Conservation (phyloP, 2,113 vertebrate genomes). For the Vimba vimba region DNA sequence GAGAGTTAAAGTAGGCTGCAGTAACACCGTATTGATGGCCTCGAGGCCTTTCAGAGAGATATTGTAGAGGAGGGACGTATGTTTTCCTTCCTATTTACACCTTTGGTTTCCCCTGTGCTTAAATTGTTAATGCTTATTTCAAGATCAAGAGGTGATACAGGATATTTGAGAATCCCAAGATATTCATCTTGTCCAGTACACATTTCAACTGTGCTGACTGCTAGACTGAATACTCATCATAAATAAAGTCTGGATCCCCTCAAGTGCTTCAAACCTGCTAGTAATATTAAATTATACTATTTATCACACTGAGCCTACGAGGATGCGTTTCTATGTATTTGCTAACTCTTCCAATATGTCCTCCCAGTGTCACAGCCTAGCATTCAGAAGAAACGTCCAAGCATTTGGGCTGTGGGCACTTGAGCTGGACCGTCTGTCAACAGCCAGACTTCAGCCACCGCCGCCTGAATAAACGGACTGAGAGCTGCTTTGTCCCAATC, state of each 20-base stretch:
- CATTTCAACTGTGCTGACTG: conserved; percentile 43
- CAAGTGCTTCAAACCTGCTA: not conserved
- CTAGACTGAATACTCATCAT: conserved; percentile 35
- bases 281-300: not conserved
- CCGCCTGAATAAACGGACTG: conserved; percentile 40
- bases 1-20: not conserved
- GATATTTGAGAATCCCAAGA: conserved; percentile 54
- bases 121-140: conserved; percentile 59
- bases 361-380: not conserved
- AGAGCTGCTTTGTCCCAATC: conserved; percentile 56
- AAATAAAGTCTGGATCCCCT: not conserved
- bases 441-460: conserved; percentile 35
- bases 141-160: conserved; percentile 54
- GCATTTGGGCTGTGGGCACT: conserved; percentile 26
- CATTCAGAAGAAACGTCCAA: conserved; percentile 5
- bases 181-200: conserved; percentile 53
- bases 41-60: conserved; percentile 41
- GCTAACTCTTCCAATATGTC: not conserved
- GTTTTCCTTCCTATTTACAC: conserved; percentile 54
- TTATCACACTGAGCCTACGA: not conserved
- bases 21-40: conserved; percentile 6
- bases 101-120: conserved; percentile 48
- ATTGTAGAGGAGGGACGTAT: conserved; percentile 37
- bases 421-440: conserved; percentile 42
- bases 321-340: not conserved